Evolutionary conservation across 2,888 invertebrate species (phyloP), one percentile per base, ranked within the genome.

Genomic region (Ormia ochracea): DNA sequence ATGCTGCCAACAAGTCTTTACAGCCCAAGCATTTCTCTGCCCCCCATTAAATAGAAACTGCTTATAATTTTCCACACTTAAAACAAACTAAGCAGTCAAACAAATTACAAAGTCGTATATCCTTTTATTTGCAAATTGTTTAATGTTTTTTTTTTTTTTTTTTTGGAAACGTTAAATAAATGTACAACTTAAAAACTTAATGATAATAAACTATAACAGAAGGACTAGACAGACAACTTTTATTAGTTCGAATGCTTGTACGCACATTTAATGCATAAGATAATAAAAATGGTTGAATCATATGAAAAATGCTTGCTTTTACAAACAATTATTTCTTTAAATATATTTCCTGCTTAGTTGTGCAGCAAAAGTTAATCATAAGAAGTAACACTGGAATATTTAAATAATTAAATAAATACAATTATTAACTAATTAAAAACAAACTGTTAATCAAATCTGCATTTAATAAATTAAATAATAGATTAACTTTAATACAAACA

Each of bases 401-500:
- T 21, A 36, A 61, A 36, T 45, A 68, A 28, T 52, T 43, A 48
- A 63, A 52, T 52, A 12, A 66, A 52, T 31, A 4, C 14, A 31
- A 65, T 65, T 52, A 66, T 26, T 38, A 65, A 33, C n/a, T 54
- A 56, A 50, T 33, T 9, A 10, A 56, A 65, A 31, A 63, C 48
- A 52, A 73, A 61, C 45, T 61, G 68, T 78, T 78, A 78, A 78
- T 78, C 78, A 74, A 78, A 78, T 78, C 69, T 74, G 78, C 78
- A 78, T 78, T 78, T 78, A 78, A 74, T 74, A 56, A 78, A 59
- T 31, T 61, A 59, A 52, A 50, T 72, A 59, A 28, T 58, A 69
- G 45, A 26, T 23, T 56, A 72, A 36, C 36, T 17, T 28, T 45
- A 54, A 12, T 21, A 19, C n/a, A 52, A 23, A 58, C 26, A 48